A percentile compares a stretch with the other conserved stretches of the same genome.
Evolutionary conservation across 2,888 invertebrate genomes (phyloP).

Genomic region (Aspidiotus destructor): DNA sequence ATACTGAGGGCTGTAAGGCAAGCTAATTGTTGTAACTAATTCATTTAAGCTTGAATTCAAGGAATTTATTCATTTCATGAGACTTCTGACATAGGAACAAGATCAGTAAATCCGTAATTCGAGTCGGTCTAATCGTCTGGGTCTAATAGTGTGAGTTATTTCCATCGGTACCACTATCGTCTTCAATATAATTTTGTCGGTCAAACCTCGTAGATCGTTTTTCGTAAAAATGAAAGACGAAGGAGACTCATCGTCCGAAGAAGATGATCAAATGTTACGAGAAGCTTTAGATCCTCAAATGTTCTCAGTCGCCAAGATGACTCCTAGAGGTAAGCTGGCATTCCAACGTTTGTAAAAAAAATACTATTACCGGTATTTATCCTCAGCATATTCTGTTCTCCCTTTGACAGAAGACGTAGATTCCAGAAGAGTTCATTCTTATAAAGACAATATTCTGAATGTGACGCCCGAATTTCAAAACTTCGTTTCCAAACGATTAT

Average conservation of each 20-base stretch:
- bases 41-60: too few relatives aligned
- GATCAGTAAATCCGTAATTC: too few relatives aligned
- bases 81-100: too few relatives aligned
- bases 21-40: too few relatives aligned
- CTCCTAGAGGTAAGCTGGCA: neutral
- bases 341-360: neutral
- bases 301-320: neutral
- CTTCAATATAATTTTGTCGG: too few relatives aligned
- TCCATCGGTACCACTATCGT: too few relatives aligned
- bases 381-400: neutral
- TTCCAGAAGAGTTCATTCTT: neutral
- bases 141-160: too few relatives aligned
- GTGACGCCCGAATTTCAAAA: conserved; percentile 29
- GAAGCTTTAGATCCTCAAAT: conserved; percentile 25
- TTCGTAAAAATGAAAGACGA: neutral
- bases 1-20: too few relatives aligned
- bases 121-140: too few relatives aligned
- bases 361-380: neutral
- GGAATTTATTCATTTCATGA: too few relatives aligned
- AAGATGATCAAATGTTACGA: conserved; percentile 17
- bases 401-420: neutral
- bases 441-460: conserved; percentile 19
- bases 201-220: too few relatives aligned
- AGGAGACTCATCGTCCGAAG: conserved; percentile 14
- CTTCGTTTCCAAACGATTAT: conserved; percentile 15